Evolutionary conservation across 2,888 invertebrate genomes (phyloP), one percentile per base, ranked within the genome.

Genomic region (Tillus elongatus): DNA sequence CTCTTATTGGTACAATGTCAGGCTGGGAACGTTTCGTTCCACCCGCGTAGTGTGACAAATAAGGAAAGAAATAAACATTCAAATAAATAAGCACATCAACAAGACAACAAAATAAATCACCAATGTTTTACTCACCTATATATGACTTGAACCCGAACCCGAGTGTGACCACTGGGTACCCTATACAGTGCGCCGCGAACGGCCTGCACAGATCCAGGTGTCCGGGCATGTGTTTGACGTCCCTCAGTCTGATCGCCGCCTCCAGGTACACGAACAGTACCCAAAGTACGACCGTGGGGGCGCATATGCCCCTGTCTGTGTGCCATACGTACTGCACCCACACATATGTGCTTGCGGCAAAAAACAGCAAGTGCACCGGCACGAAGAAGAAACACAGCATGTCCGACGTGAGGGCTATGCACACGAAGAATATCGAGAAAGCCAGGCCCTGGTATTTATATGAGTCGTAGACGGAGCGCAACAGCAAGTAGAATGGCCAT

Each of bases 291-390:
- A 93, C 83, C 49, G 95, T 95, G 39, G 93, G 93, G 64, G 92
- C 74, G 72, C 93, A 95, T 54, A 95, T 79, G 57, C 95, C 93
- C 67, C 87, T 65, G 86, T 93, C 92, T 75, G 92, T 90, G 68
- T 91, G 90, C 93, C 93, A 96, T 49, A 95, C 89, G 67, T 91
- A 93, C 69, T 96, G 95, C 60, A 96, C 89, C 95, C 95, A 97
- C 47, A 97, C 95, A 69, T 96, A 97, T 59, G 95, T 95, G 70
- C 93, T 93, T 58, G 96, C 96, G 45, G 90, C 88, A 67, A 97
- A 95, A 70, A 96, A 92, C 64, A 95, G 76, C 85, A 93, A 93
- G 68, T 95, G 90, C 55, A 95, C 84, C 51, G 97, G 97, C 73
- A 98, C 92, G 72, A 96, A 93, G 73, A 97, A 89, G 73, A 90